A percentile compares a stretch with the other conserved stretches of the same genome.
phyloP scores from a whole-genome alignment of 2,888 invertebrate species.

The Monopis laevigella region DNA sequence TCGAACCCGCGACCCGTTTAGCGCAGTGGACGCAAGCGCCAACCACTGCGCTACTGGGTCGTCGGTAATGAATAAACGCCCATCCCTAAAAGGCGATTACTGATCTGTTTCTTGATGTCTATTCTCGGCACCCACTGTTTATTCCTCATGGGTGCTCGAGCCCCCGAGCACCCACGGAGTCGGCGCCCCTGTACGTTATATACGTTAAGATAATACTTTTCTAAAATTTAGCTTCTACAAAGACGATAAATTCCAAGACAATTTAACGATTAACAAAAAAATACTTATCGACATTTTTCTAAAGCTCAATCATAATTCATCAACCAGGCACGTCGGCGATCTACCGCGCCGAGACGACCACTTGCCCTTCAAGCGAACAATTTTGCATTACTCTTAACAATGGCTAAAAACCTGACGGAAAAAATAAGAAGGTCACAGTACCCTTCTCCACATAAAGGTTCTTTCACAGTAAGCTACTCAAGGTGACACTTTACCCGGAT shows the following conservation, averaged over 20 bases:
- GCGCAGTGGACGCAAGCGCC: too few relatives aligned
- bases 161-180: too few relatives aligned
- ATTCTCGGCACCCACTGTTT: too few relatives aligned
- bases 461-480: slow-evolving; percentile 58
- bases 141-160: too few relatives aligned
- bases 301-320: slow-evolving; percentile 9
- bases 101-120: too few relatives aligned
- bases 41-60: too few relatives aligned
- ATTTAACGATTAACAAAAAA: too few relatives aligned
- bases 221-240: background rate
- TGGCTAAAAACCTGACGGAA: slow-evolving; percentile 46
- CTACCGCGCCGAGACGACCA: slow-evolving; percentile 3
- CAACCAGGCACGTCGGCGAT: background rate
- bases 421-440: slow-evolving; percentile 54
- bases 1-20: too few relatives aligned
- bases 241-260: background rate
- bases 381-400: slow-evolving; percentile 53
- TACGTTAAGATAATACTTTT: too few relatives aligned
- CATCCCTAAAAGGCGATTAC: too few relatives aligned
- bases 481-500: slow-evolving; percentile 65
- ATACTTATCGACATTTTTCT: background rate
- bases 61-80: too few relatives aligned
- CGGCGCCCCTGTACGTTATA: too few relatives aligned
- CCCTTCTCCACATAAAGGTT: slow-evolving; percentile 57
- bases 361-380: slow-evolving; percentile 28